Conservation (phyloP, 2,888 invertebrate species). For the Panzeria rudis region DNA sequence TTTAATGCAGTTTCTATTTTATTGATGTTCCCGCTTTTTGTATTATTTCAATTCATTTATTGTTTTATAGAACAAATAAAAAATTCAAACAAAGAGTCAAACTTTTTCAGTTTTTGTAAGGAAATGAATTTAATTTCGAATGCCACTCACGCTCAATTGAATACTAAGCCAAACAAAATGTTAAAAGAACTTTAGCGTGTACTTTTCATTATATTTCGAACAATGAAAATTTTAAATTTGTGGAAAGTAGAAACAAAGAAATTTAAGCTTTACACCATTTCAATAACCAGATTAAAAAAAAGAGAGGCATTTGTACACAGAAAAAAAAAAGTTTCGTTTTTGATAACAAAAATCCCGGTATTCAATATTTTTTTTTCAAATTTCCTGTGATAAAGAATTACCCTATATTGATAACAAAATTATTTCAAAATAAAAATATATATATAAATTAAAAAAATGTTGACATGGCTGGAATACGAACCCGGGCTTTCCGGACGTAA, state of each 20-base stretch:
- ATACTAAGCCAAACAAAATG: constrained; percentile 64
- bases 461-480: no score
- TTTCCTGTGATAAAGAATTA: no score
- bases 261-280: background rate
- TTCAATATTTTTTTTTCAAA: no score
- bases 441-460: no score
- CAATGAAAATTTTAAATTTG: constrained; percentile 17
- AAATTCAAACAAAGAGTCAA: constrained; percentile 15
- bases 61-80: background rate
- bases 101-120: constrained; percentile 30
- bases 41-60: constrained; percentile 39
- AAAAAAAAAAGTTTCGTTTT: no score
- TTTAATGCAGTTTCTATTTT: background rate
- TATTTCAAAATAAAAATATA: no score
- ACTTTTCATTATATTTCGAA: constrained; percentile 48
- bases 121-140: constrained; percentile 66
- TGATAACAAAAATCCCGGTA: no score
- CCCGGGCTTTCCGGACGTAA: no score
- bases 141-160: constrained; percentile 69
- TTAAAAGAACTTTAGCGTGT: constrained; percentile 51
- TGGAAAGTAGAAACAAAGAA: background rate
- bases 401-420: no score
- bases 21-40: background rate
- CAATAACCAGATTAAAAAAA: no score
- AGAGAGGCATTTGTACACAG: no score